These are phyloP conservation scores for Phragmatobia fuliginosa DNA, from an alignment of 2,888 invertebrate genomes.

Conservation along the genomic window DNA sequence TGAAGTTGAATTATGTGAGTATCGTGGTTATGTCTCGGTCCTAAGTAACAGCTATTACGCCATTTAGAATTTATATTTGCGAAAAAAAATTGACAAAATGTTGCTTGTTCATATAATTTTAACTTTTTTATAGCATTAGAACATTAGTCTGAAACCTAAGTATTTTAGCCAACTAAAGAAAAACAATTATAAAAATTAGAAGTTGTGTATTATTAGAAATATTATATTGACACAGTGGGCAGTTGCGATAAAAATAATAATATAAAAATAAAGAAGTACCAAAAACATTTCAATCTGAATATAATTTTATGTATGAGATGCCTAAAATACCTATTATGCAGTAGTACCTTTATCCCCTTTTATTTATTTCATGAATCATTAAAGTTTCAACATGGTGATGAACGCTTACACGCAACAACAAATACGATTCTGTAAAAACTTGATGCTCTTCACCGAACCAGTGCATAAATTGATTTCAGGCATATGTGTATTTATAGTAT, in stretches of 20 bases:
- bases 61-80: no score
- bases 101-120: neutral
- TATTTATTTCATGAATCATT: neutral
- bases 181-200: neutral
- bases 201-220: neutral
- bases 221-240: neutral
- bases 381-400: neutral
- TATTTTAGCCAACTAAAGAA: neutral
- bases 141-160: neutral
- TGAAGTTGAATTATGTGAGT: no score
- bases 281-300: neutral
- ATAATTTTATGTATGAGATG: neutral
- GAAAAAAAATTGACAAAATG: neutral
- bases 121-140: neutral
- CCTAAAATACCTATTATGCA: no score
- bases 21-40: no score
- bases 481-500: no score
- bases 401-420: no score
- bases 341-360: neutral
- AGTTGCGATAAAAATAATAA: neutral
- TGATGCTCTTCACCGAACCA: neutral
- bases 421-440: neutral
- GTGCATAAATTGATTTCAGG: no score
- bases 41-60: no score
- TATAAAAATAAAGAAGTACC: neutral